Base-by-base conservation (phyloP, 2,797 vertebrate genomes). In the Catharus ustulatus region DNA sequence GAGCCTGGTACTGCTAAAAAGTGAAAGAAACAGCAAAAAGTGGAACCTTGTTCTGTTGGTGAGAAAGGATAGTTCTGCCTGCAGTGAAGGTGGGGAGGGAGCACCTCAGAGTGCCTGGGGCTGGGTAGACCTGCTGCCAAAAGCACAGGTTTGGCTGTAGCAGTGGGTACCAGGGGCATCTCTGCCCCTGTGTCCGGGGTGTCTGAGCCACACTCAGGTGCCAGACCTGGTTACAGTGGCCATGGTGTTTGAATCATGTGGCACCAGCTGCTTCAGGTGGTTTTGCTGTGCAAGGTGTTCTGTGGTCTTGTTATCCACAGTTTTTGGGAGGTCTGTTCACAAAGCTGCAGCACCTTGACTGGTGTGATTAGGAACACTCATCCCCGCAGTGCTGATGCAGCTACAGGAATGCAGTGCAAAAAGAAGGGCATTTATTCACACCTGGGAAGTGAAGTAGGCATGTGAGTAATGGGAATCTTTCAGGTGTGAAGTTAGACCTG, bases 191-290 rank as follows among this genome's bases (percentile, higher is more conserved):
- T 1, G 2, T 29, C 15, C 5, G 8, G 30, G 22, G 19, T 36
- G 6, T 17, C 46, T 49, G 64, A 66, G 17, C 51, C 20, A 7
- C 16, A 0, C 36, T 22, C 21, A 40, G n/a, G 15, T 63, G 38
- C 55, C 71, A 83, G 32, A 32, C 15, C 6, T 8, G 0, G 5
- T n/a, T 45, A 17, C 48, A 36, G 0, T 0, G 1, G 32, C n/a
- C n/a, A 3, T 0, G 27, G 27, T 52, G 34, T 42, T 73, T 49
- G 46, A 19, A 49, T 46, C 14, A 0, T 10, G 26, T 24, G 55
- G 23, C 46, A 27, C 20, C 77, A 51, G 1, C 57, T 48, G 38
- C 48, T 42, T 73, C 59, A 38, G 75, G 46, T 87, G 75, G 9
- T 75, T 52, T 38, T 52, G 45, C 62, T 57, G 26, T 51, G 5